Base-by-base conservation (phyloP, 1,140 invertebrate species). In the Dicyema japonicum region DNA sequence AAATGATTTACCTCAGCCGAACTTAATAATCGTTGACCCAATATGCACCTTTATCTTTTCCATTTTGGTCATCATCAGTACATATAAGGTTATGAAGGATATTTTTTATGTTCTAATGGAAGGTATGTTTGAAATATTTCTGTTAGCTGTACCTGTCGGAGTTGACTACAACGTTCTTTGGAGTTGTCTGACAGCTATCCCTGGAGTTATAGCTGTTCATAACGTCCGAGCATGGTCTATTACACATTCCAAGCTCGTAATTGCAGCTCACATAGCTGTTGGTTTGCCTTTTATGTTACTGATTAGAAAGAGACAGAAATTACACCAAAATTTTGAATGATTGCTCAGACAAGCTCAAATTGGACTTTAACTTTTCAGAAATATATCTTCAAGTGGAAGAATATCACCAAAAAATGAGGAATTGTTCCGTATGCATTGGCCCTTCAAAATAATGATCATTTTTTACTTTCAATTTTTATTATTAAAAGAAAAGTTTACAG, bases 21-120 rank as follows among this genome's bases (percentile, higher is more conserved):
- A 63, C 13, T 88, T 67, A 64, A 61, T 56, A 31, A 63, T 94
- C 28, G 70, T 82, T 7, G 85, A 97, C 60, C 82, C 85, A 8
- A 85, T 97, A 46, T 94, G 82, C 47, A 94, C 85, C 2, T 88
- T 92, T 50, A 39, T 92, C 2, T 94, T 94, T 50, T 90, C 80
- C 1, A 43, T 88, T 11, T 55, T 94, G 37, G 85, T 97, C n/a
- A 58, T 94, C 5, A 57, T 72, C 29, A 92, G 82, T 12, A 94
- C 82, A 0, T 64, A 85, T 36, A 64, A 66, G 16, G 85, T 92
- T 37, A 66, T 92, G 33, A 69, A 67, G 46, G 82, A 92, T 46
- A 67, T 78, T 0, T 56, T 78, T 18, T 57, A 64, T 37, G 69
- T 78, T n/a, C 57, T 92, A 9, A 82, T 92, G 72, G 82, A 92